phyloP scores from a whole-genome alignment of 2,797 vertebrate genomes.

The Antrozous pallidus region DNA sequence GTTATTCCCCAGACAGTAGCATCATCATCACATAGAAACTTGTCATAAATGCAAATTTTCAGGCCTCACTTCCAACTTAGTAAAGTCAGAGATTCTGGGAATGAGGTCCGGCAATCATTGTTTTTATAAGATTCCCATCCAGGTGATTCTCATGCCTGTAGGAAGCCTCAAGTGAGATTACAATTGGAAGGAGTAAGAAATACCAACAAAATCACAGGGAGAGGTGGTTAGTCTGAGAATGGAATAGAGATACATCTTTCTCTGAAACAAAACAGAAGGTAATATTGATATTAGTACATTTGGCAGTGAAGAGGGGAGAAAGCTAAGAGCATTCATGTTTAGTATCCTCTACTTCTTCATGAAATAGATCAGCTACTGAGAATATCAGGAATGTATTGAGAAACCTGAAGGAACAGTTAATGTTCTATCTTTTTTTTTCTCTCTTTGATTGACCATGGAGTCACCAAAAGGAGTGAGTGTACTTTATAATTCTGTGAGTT shows the following conservation, averaged over 20 bases:
- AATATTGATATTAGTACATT: neutral
- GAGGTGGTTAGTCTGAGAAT: neutral
- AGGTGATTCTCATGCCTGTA: neutral
- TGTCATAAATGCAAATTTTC: neutral
- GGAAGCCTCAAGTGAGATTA: neutral
- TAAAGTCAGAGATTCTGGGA: neutral
- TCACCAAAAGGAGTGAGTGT: neutral
- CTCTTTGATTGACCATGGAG: neutral
- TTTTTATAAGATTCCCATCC: neutral
- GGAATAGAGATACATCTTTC: neutral
- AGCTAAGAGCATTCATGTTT: neutral
- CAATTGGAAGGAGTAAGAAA: neutral
- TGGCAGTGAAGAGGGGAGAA: neutral
- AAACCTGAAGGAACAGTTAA: neutral
- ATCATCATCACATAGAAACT: neutral
- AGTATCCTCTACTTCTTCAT: neutral
- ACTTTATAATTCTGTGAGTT: neutral
- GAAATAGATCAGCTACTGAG: neutral
- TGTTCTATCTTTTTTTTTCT: neutral
- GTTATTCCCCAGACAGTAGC: neutral
- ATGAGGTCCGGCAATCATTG: neutral
- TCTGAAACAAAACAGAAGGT: neutral
- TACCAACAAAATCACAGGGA: neutral
- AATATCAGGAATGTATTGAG: neutral
- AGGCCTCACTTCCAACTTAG: neutral